Evolutionary conservation across 2,888 invertebrate genomes (phyloP), one percentile per base, ranked within the genome.

Genomic region (Campoplex capitator): DNA sequence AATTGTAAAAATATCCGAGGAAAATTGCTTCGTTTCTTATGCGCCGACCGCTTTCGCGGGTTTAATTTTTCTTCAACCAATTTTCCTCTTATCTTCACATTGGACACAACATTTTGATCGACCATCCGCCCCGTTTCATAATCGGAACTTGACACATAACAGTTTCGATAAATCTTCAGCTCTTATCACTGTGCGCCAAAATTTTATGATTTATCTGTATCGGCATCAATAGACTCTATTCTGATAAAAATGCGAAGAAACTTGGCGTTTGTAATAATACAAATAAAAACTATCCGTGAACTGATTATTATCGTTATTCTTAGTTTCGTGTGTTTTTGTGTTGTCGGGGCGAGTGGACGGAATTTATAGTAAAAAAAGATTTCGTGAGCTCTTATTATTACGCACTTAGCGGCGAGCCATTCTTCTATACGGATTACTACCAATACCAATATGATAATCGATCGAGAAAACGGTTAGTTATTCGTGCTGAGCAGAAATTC

Each of bases 381-480:
- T 58, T 51, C 23, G 16, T 48, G 11, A 32, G 48, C 35, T 38
- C 54, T 6, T 6, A 48, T 48, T 28, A 35, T 45, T 23, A 35
- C 56, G 16, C 84, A 35, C 13, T 16, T 56, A 38, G 54, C 48
- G 28, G 54, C 56, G 23, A 35, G 38, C 35, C 45, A 74, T 3
- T 32, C 32, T 42, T 16, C 0, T 62, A 32, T 62, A 16, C 32
- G 16, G 16, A 62, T 23, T 23, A 23, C 3, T 16, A 32, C 32
- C 13, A 32, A 62, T 16, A 32, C 32, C 13, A 32, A 62, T 1
- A 62, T 62, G 62, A 32, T 13, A 16, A 16, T 32, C 9, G 32
- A 32, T 13, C 62, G 62, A 62, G 62, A 62, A 16, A 82, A 56
- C 38, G 35, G 51, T 67, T 35, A 71, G 42, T 76, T 18, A 16